phyloP scores from a whole-genome alignment of 2,113 vertebrate genomes.

The Stigmatopora argus region DNA sequence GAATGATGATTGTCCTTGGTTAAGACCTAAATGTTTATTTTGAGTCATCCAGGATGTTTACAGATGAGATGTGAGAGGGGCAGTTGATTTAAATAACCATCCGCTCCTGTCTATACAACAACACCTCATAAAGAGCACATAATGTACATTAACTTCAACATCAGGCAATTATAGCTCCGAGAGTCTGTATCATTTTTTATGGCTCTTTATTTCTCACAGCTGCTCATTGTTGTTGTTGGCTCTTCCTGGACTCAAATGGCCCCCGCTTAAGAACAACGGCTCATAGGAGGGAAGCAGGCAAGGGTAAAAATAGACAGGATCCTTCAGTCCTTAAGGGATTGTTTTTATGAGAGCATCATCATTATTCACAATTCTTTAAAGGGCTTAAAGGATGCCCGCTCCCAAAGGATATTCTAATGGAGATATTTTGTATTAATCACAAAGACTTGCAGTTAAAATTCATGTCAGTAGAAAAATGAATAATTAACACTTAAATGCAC shows the following conservation, averaged over 20 bases:
- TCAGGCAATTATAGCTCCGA: constrained; percentile 55
- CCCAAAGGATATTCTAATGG: constrained; percentile 58
- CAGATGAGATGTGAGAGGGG: constrained; percentile 38
- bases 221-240: constrained; percentile 23
- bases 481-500: constrained; percentile 71
- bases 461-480: constrained; percentile 65
- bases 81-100: constrained; percentile 53
- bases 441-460: constrained; percentile 68
- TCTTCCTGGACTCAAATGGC: constrained; percentile 34
- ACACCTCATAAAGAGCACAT: constrained; percentile 46
- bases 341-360: constrained; percentile 57
- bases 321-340: constrained; percentile 46
- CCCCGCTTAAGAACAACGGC: constrained; percentile 45
- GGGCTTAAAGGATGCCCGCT: constrained; percentile 63
- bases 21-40: constrained; percentile 24
- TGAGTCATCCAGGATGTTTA: constrained; percentile 4
- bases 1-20: constrained; percentile 15
- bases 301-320: constrained; percentile 46
- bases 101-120: constrained; percentile 48
- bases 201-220: constrained; percentile 10
- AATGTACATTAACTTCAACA: constrained; percentile 56
- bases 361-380: constrained; percentile 68
- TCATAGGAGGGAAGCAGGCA: constrained; percentile 26
- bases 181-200: constrained; percentile 42
- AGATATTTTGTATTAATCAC: constrained; percentile 71